Conservation (phyloP, 37 sponge, comb jelly and placozoan genomes). For the Ephydatia muelleri region DNA sequence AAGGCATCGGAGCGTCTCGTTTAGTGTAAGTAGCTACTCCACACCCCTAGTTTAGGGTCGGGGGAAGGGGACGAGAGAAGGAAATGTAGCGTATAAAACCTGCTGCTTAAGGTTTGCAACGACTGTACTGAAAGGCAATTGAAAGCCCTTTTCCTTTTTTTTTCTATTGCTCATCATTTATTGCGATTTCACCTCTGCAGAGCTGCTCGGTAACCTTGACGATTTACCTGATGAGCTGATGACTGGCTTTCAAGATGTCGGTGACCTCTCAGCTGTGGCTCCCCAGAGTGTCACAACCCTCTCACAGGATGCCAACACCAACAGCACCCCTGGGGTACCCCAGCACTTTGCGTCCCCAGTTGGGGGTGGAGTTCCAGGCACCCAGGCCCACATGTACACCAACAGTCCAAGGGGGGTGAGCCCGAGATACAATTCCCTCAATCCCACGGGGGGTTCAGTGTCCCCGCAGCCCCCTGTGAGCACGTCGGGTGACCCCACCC, state of each 20-base stretch:
- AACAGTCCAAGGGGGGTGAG: neutral
- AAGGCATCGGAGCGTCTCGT: neutral
- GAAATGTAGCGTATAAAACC: neutral
- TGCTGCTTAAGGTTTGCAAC: neutral
- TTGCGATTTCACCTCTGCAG: neutral
- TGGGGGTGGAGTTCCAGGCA: neutral
- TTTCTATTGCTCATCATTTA: neutral
- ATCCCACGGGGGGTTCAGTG: neutral
- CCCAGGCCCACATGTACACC: slow-evolving; percentile 30
- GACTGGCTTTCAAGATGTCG: neutral
- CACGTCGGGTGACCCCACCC: slow-evolving; percentile 75
- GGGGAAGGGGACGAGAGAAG: neutral
- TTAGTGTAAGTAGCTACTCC: neutral
- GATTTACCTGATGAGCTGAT: slow-evolving; percentile 32
- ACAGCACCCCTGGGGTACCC: neutral
- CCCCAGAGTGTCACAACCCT: neutral
- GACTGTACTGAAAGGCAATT: neutral
- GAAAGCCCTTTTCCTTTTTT: neutral
- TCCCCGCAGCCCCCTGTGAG: slow-evolving; percentile 31
- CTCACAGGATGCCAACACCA: neutral
- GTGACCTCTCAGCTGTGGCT: neutral
- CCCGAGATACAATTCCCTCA: neutral
- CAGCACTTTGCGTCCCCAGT: neutral
- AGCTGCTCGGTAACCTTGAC: slow-evolving; percentile 4
- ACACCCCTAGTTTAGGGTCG: neutral